Evolutionary conservation across 2,113 vertebrate genomes (phyloP).

Genomic region (Eublepharis macularius): DNA sequence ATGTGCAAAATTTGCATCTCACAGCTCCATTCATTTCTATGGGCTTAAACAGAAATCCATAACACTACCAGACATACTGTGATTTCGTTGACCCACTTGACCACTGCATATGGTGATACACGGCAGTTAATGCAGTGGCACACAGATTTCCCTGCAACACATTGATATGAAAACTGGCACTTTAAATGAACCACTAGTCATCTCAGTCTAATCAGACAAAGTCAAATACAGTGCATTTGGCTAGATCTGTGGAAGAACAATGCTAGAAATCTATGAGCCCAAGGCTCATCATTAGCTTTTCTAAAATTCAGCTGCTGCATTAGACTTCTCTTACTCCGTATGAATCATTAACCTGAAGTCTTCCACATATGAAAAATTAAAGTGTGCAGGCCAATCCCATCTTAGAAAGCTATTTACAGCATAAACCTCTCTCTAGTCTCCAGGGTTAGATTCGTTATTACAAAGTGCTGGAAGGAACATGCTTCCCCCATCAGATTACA

Average conservation of each 20-base stretch:
- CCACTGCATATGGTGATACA: neutral
- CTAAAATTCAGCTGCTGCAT: constrained; percentile 23
- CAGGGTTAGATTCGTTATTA: neutral
- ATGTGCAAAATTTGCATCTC: neutral
- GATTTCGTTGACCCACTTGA: neutral
- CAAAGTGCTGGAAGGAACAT: neutral
- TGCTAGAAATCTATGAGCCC: constrained; percentile 14
- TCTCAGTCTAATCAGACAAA: constrained; percentile 28
- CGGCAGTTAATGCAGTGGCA: neutral
- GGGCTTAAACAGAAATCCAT: neutral
- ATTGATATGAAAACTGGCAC: neutral
- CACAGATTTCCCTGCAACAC: neutral
- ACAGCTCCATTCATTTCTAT: neutral
- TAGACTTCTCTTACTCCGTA: constrained; percentile 32
- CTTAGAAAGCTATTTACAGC: constrained; percentile 41
- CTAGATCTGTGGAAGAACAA: neutral
- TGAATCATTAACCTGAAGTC: constrained; percentile 31
- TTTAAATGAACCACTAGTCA: constrained; percentile 5
- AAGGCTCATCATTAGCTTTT: constrained; percentile 24
- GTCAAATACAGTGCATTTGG: neutral
- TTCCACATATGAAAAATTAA: constrained; percentile 43
- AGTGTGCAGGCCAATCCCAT: neutral
- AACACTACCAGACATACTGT: constrained; percentile 21
- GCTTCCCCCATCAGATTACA: neutral
- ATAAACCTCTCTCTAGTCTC: constrained; percentile 6